Percentiles rank a stretch among this genome's conserved stretches.
phyloP scores from a whole-genome alignment of 2,888 invertebrate genomes.

The Parthenolecanium corni region DNA sequence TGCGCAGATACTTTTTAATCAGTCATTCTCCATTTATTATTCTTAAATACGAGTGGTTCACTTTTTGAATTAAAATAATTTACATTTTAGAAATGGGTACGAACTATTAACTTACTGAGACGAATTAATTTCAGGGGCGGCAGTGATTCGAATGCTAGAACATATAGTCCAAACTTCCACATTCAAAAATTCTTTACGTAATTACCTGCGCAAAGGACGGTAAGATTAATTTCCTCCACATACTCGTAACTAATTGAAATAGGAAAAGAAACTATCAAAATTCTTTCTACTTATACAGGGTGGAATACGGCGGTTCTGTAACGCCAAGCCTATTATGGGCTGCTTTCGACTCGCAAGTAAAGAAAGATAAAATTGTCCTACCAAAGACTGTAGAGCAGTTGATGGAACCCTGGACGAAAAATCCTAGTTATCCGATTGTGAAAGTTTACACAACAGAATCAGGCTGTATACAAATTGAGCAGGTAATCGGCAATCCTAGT shows the following conservation, averaged over 20 bases:
- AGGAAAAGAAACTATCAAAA: too few relatives aligned
- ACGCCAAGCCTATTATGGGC: constrained; percentile 31
- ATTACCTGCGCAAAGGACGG: constrained; percentile 39
- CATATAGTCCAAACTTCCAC: constrained; percentile 46
- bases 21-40: too few relatives aligned
- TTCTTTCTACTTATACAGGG: too few relatives aligned
- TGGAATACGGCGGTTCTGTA: constrained; percentile 31
- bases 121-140: constrained; percentile 39
- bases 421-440: constrained; percentile 57
- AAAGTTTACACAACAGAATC: constrained; percentile 45
- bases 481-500: constrained; percentile 37
- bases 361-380: constrained; percentile 27
- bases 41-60: too few relatives aligned
- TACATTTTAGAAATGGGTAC: too few relatives aligned
- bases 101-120: too few relatives aligned
- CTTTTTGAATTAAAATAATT: too few relatives aligned
- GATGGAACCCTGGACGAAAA: constrained; percentile 61
- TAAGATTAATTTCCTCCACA: background rate
- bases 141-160: constrained; percentile 56
- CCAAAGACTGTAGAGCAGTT: constrained; percentile 42
- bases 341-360: constrained; percentile 39
- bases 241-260: too few relatives aligned
- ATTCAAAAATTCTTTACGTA: constrained; percentile 45
- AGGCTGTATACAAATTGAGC: constrained; percentile 42
- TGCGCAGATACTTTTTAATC: too few relatives aligned